A percentile compares a stretch with the other conserved stretches of the same genome.
These are phyloP conservation scores for Xylocopa sonorina DNA, from an alignment of 1,140 invertebrate genomes.

Conservation along the genomic window DNA sequence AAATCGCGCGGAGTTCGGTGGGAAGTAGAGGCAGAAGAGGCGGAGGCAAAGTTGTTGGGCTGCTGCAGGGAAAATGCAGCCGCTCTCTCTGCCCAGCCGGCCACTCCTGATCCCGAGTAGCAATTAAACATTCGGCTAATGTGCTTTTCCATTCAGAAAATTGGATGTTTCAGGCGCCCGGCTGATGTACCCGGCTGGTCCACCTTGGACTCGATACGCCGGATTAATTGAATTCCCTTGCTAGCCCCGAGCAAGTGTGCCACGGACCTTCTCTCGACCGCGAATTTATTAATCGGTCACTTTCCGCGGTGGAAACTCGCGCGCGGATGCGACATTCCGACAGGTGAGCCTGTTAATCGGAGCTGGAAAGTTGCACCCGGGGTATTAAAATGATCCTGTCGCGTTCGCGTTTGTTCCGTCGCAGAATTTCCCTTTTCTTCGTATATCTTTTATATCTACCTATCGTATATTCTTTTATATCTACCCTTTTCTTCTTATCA, in stretches of 20 bases:
- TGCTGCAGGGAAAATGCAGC: conserved; percentile 64
- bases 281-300: conserved; percentile 74
- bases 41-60: conserved; percentile 54
- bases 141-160: conserved; percentile 81
- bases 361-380: background rate
- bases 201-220: conserved; percentile 68
- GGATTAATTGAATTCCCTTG: conserved; percentile 76
- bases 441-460: no score
- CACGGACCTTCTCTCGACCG: conserved; percentile 56
- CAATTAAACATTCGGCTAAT: conserved; percentile 80
- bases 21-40: conserved; percentile 53
- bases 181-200: conserved; percentile 47
- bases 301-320: background rate
- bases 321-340: background rate
- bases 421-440: background rate
- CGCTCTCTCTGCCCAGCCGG: conserved; percentile 58
- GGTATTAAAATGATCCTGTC: background rate
- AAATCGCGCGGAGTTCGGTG: conserved; percentile 34
- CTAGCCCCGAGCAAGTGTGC: conserved; percentile 12
- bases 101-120: conserved; percentile 74
- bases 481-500: no score
- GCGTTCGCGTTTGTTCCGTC: no score
- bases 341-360: conserved; percentile 10
- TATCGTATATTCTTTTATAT: no score
- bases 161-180: conserved; percentile 75